These are phyloP conservation scores for Venustaconcha ellipsiformis DNA, from an alignment of 1,140 invertebrate genomes.

Conservation along the genomic window DNA sequence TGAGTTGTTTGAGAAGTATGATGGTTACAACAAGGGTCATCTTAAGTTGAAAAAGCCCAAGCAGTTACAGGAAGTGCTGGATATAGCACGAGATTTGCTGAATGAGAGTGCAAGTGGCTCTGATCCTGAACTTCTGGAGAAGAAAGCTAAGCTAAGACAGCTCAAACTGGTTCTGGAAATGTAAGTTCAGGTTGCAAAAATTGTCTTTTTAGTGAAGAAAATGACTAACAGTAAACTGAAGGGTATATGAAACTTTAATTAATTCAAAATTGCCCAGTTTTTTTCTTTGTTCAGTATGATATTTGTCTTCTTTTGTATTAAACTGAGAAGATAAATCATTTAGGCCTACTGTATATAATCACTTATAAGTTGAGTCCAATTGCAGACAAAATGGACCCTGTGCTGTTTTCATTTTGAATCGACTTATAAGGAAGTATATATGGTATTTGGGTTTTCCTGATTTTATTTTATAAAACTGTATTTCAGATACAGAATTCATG, in stretches of 20 bases:
- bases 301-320: conserved; percentile 1
- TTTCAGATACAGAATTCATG: too few species aligned
- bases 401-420: too few species aligned
- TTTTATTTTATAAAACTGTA: too few species aligned
- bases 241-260: background rate
- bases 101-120: conserved; percentile 86
- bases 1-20: conserved; percentile 98
- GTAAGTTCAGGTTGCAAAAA: conserved; percentile 73
- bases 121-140: conserved; percentile 89
- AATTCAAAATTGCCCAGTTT: too few species aligned
- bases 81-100: conserved; percentile 89
- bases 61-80: conserved; percentile 92
- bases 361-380: too few species aligned
- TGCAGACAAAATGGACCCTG: too few species aligned
- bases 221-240: background rate
- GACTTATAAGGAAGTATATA: too few species aligned
- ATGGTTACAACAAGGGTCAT: conserved; percentile 94
- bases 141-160: conserved; percentile 95
- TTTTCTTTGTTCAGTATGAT: background rate
- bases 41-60: conserved; percentile 98
- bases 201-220: background rate
- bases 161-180: conserved; percentile 99
- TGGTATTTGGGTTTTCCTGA: too few species aligned
- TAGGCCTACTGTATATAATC: too few species aligned
- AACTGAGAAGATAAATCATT: background rate